Evolutionary conservation across 2,888 invertebrate species (phyloP), one percentile per base, ranked within the genome.

Genomic region (Hemithea aestivaria): DNA sequence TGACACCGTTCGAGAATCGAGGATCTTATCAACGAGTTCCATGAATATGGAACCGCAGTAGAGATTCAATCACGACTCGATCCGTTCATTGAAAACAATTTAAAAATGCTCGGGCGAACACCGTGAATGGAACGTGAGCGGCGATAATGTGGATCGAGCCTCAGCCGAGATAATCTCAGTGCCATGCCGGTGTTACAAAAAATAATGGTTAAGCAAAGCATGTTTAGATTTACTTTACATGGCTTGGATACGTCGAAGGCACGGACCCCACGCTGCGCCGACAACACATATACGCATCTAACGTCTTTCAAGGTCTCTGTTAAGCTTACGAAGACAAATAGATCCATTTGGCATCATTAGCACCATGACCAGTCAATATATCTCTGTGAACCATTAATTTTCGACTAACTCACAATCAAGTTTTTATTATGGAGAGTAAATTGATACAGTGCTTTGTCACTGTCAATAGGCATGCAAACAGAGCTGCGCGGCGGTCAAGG

Each of bases 1-100:
- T 54, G 53, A 58, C 56, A 58, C 35, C 45, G 35, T 44, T 41
- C 50, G 41, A 41, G 43, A 53, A 40, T 50, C 35, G 35, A 39
- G 46, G 46, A 46, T 45, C 33, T 39, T 46, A 48, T 47, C 45
- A 25, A 42, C 46, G 21, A 31, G 40, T 37, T 49, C 39, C 39
- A 41, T 37, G 40, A 43, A 49, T 46, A 39, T 34, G 36, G 34
- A 40, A 38, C 38, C 40, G 43, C 36, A 30, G 25, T 10, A 27
- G 32, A 30, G 40, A 44, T 48, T 32, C 40, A 29, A 43, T 45
- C 45, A 45, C 45, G 43, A 34, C 37, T 36, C 28, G 20, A 24
- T 35, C 36, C 36, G 35, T 45, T 42, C 45, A 42, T 40, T 42
- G 45, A 38, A 48, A 38, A 45, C 42, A 40, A 45, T 43, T 42